Conservation (phyloP, 2,797 vertebrate species). For the Tauraco hartlaubi region DNA sequence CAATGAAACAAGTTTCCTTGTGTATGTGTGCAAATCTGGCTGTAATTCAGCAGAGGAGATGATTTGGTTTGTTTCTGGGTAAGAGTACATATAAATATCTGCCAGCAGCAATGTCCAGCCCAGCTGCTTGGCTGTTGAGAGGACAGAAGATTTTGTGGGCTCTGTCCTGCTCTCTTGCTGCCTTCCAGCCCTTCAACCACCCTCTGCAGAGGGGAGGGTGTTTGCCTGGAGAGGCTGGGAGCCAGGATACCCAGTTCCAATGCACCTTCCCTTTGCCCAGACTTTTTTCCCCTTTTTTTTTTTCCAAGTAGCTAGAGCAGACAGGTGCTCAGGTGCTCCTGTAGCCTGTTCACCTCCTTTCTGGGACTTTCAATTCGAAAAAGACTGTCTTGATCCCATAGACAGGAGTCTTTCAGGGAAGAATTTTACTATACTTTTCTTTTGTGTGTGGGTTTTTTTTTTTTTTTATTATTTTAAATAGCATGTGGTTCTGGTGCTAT, state of each 20-base stretch:
- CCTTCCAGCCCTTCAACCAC: neutral
- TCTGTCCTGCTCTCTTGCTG: neutral
- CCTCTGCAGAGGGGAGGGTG: neutral
- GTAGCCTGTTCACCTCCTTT: neutral
- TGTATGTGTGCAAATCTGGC: rapidly evolving
- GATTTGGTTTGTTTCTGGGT: neutral
- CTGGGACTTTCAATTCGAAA: neutral
- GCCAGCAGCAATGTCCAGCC: neutral
- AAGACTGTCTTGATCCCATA: neutral
- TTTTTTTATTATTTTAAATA: neutral
- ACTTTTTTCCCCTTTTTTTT: neutral
- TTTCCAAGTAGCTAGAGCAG: neutral
- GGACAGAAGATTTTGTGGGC: neutral
- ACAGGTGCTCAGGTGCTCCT: neutral
- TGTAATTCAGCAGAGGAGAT: neutral
- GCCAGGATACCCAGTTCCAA: neutral
- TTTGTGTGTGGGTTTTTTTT: too few species aligned
- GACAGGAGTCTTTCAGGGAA: neutral
- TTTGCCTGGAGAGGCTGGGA: neutral
- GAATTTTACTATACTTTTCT: rapidly evolving
- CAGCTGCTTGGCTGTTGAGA: neutral
- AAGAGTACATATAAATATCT: neutral
- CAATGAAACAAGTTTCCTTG: neutral
- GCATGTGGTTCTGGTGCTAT: neutral
- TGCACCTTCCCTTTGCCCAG: neutral